phyloP scores from a whole-genome alignment of 2,888 invertebrate genomes.

The Mimas tiliae region DNA sequence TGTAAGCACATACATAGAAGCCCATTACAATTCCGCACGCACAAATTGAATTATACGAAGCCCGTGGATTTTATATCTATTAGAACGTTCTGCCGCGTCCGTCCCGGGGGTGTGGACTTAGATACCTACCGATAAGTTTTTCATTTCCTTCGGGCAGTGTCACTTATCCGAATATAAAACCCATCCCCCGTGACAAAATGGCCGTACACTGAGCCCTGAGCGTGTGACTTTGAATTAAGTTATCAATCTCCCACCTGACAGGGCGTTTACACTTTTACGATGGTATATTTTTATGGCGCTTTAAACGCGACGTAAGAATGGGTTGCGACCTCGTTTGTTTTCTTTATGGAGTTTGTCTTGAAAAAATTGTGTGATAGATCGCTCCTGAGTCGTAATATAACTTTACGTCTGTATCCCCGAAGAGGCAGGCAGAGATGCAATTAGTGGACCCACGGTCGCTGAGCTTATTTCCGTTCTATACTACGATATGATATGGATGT shows the following conservation, averaged over 20 bases:
- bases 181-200: conserved; percentile 56
- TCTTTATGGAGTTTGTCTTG: neutral
- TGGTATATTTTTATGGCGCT: conserved; percentile 51
- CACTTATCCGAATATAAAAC: conserved; percentile 65
- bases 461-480: too few species aligned
- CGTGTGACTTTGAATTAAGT: conserved; percentile 59
- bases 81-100: conserved; percentile 72
- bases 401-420: too few species aligned
- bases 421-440: too few species aligned
- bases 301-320: conserved; percentile 39
- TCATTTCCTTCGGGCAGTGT: conserved; percentile 77
- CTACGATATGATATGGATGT: too few species aligned
- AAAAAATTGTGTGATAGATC: neutral
- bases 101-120: conserved; percentile 76
- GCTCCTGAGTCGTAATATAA: neutral
- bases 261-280: conserved; percentile 56
- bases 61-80: conserved; percentile 80
- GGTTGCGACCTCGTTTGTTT: neutral
- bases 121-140: conserved; percentile 76
- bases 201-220: conserved; percentile 42
- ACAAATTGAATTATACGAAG: conserved; percentile 79
- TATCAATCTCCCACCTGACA: conserved; percentile 71
- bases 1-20: conserved; percentile 6
- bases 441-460: too few species aligned
- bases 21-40: conserved; percentile 55